These are phyloP conservation scores for Athalia circularis DNA, from an alignment of 2,888 invertebrate species.

Conservation along the genomic window DNA sequence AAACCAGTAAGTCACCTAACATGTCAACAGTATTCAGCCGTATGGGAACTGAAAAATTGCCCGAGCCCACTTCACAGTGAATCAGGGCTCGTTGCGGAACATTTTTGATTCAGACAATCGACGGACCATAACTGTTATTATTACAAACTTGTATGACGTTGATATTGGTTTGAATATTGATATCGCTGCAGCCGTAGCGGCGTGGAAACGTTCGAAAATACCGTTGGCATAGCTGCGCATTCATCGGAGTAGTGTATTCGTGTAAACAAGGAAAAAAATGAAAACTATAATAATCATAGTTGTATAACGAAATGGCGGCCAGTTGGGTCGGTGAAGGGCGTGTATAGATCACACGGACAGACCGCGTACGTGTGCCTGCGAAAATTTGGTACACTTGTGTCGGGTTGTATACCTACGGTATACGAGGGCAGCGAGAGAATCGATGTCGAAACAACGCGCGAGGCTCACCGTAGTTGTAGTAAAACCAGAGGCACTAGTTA, in stretches of 20 bases:
- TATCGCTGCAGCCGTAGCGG: background rate
- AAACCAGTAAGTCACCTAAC: no score
- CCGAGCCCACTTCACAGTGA: no score
- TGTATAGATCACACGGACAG: no score
- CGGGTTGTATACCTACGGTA: no score
- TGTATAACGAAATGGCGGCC: no score
- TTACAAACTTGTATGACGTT: constrained; percentile 12
- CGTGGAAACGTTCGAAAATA: background rate
- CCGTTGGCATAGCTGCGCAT: no score
- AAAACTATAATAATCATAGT: no score
- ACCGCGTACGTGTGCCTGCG: background rate
- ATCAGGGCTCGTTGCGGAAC: no score
- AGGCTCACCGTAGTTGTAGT: background rate
- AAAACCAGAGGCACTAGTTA: constrained; percentile 30
- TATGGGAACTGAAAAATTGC: background rate
- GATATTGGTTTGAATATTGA: constrained; percentile 32
- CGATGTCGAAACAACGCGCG: background rate
- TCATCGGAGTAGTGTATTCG: no score
- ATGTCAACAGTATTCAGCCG: no score
- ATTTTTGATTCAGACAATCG: background rate
- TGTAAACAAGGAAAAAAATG: no score
- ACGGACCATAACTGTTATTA: background rate
- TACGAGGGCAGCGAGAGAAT: background rate
- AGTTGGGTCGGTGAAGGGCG: no score
- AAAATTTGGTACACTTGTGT: background rate